A percentile compares a stretch with the other conserved stretches of the same genome.
Evolutionary conservation across 2,113 vertebrate genomes (phyloP).

Genomic region (Pithys albifrons): DNA sequence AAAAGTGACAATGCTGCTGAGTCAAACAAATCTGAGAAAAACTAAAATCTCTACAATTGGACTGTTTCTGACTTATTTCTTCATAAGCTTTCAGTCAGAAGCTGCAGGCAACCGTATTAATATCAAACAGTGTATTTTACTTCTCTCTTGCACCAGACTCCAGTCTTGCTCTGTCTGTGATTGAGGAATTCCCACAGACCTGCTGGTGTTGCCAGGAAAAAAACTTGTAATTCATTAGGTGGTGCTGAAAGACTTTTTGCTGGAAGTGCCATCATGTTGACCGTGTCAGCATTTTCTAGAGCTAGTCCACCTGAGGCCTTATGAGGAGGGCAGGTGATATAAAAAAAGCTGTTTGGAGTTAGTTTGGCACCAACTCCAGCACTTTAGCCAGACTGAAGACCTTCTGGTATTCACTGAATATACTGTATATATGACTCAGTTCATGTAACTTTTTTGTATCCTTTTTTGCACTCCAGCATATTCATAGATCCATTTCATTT

Average conservation of each 20-base stretch:
- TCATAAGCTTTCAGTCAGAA: not conserved
- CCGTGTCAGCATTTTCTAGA: not conserved
- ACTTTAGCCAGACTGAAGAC: not conserved
- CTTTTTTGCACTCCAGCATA: not conserved
- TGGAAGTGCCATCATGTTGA: not conserved
- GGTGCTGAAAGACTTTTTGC: conserved; percentile 16
- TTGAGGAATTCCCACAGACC: not conserved
- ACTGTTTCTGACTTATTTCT: not conserved
- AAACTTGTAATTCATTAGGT: not conserved
- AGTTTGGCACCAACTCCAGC: not conserved
- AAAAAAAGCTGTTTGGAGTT: not conserved
- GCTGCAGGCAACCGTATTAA: not conserved
- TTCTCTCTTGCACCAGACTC: not conserved
- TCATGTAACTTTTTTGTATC: not conserved
- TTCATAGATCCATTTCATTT: not conserved
- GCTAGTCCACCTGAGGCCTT: not conserved
- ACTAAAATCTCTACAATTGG: not conserved
- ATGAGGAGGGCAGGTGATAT: not conserved
- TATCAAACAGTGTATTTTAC: not conserved
- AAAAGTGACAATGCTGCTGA: not conserved
- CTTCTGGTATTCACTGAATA: not conserved
- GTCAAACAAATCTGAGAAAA: not conserved
- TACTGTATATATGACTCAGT: not conserved
- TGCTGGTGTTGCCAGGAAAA: conserved; percentile 1
- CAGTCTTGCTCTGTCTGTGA: not conserved